phyloP scores from a whole-genome alignment of 2,797 vertebrate genomes.

The Chiroxiphia lanceolata region DNA sequence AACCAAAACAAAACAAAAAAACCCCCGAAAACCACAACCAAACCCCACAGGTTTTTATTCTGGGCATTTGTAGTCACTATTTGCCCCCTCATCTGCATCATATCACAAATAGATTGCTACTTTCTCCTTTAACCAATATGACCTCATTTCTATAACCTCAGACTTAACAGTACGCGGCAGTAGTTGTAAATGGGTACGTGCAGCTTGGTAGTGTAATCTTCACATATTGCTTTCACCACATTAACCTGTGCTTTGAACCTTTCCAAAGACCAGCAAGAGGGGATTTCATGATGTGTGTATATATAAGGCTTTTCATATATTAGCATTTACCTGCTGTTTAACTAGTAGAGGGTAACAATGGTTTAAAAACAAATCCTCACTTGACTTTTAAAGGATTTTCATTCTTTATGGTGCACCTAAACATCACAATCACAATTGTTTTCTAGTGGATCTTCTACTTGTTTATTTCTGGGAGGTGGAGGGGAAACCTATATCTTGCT shows the following conservation, averaged over 20 bases:
- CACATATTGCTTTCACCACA: not conserved
- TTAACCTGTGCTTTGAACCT: not conserved
- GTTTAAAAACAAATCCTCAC: not conserved
- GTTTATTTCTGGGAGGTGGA: not conserved
- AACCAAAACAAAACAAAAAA: too few relatives aligned
- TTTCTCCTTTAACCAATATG: not conserved
- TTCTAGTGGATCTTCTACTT: not conserved
- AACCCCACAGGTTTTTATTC: not conserved
- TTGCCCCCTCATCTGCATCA: not conserved
- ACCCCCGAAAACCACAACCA: not conserved
- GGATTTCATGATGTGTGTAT: fast-evolving
- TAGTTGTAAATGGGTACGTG: not conserved
- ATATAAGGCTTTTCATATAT: not conserved
- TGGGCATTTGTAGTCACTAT: not conserved
- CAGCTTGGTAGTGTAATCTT: not conserved
- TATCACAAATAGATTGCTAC: not conserved
- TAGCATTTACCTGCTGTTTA: not conserved
- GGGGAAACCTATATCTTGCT: not conserved
- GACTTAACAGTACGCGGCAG: not conserved
- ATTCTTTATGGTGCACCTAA: not conserved
- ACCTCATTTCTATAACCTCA: not conserved
- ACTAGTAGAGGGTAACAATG: not conserved
- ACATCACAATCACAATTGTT: not conserved
- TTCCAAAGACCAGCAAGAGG: not conserved
- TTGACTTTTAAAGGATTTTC: not conserved